Conservation (phyloP, 2,797 vertebrate species). For the Periophthalmus magnuspinnatus region DNA sequence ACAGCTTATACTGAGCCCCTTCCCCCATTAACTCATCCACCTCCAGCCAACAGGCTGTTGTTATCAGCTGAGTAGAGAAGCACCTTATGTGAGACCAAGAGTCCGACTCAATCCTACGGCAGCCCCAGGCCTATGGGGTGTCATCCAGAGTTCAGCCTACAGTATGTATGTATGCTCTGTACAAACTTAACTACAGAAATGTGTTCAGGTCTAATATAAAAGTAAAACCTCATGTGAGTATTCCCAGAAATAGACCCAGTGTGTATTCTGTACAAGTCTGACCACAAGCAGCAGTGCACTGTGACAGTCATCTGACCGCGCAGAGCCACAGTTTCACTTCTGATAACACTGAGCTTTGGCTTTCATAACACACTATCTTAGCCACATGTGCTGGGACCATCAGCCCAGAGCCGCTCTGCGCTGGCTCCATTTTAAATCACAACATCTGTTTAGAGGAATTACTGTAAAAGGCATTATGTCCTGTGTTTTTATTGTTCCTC, state of each 20-base stretch:
- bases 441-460: slow-evolving; percentile 41
- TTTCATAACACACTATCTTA: slow-evolving; percentile 29
- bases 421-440: slow-evolving; percentile 47
- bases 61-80: slow-evolving; percentile 52
- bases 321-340: slow-evolving; percentile 29
- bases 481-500: slow-evolving; percentile 44
- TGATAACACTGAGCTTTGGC: slow-evolving; percentile 30
- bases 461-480: slow-evolving; percentile 33
- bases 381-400: slow-evolving; percentile 43
- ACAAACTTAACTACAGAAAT: slow-evolving; percentile 8
- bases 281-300: slow-evolving; percentile 27
- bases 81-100: slow-evolving; percentile 51
- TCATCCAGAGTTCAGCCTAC: slow-evolving; percentile 48
- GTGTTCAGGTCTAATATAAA: background rate
- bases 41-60: slow-evolving; percentile 38
- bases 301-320: slow-evolving; percentile 29
- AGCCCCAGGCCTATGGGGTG: slow-evolving; percentile 43
- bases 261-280: slow-evolving; percentile 9
- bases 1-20: slow-evolving; percentile 36
- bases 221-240: background rate
- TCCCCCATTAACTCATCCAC: slow-evolving; percentile 52
- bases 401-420: slow-evolving; percentile 43
- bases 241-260: slow-evolving; percentile 11
- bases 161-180: background rate
- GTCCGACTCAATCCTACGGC: slow-evolving; percentile 44